phyloP scores from a whole-genome alignment of 2,797 vertebrate genomes.

The Crocodylus rhombifer region DNA sequence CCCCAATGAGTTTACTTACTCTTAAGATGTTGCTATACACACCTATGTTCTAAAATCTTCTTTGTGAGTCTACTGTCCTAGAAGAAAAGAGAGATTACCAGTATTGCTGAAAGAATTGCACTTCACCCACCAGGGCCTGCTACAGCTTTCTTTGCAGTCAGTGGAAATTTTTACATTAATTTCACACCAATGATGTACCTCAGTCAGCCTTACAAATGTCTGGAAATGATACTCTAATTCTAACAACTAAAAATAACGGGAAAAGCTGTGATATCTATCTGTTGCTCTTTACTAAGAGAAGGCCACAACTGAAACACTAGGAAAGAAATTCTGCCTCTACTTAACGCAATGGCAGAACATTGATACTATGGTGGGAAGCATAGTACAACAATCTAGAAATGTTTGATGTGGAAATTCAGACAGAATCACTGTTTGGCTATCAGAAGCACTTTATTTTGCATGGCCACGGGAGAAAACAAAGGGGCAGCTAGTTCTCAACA shows the following conservation, averaged over 20 bases:
- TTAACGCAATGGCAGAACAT: background rate
- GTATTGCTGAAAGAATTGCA: background rate
- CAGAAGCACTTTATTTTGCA: too few relatives aligned
- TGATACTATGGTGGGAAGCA: background rate
- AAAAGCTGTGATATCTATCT: slow-evolving; percentile 1
- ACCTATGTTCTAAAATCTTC: background rate
- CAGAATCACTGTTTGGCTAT: too few relatives aligned
- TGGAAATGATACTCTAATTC: background rate
- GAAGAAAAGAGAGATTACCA: background rate
- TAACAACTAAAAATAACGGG: background rate
- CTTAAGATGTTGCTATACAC: background rate
- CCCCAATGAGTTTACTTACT: background rate
- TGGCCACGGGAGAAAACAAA: too few relatives aligned
- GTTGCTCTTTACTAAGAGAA: background rate
- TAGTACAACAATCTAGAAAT: background rate
- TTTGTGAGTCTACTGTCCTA: background rate
- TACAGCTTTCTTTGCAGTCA: background rate
- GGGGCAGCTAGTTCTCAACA: too few relatives aligned
- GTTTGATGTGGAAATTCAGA: background rate
- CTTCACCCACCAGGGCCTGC: background rate
- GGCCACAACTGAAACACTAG: background rate
- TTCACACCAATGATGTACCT: background rate
- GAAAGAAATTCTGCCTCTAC: background rate
- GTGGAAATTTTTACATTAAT: background rate
- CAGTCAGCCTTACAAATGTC: background rate